Base-by-base conservation (phyloP, 2,113 vertebrate species). In the Ibidorhyncha struthersii region DNA sequence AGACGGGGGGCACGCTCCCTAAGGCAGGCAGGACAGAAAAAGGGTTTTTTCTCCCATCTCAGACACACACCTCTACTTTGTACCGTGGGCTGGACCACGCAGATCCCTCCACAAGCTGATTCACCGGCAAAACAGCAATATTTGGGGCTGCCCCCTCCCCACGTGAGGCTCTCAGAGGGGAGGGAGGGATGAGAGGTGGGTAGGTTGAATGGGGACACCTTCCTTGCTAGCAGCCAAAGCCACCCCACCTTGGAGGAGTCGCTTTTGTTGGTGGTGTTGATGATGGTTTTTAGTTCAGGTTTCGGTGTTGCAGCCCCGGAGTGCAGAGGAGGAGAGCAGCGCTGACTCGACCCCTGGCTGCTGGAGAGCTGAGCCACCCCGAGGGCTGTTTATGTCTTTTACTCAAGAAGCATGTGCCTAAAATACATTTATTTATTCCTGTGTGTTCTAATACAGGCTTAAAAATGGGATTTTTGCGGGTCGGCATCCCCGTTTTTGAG, bases 1-100 rank as follows among this genome's bases (percentile, higher is more conserved):
- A 77, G 20, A 4, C 0, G 1, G 20, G 20, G 9, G 15, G 4
- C 10, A 32, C 1, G 0, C 2, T 41, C 21, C 26, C 25, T 36
- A 32, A 43, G 16, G 1, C 1, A 27, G 21, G 6, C 22, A 29
- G 50, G 32, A 34, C 41, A 38, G 22, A 32, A 56, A 36, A 50
- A 56, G 30, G 13, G 2, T 0, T 1, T 65, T 55, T 69, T 55
- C 8, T 18, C 9, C 40, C 4, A 4, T 23, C 5, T 8, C 21
- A 32, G 45, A 26, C 47, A 56, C 22, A 34, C 4, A 8, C 4
- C 9, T 36, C 47, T 7, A 10, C 32, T 82, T 29, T 34, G 32
- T 34, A 29, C 26, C 56, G 7, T 1, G 2, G 38, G 18, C 26
- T 61, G n/a, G 47, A 27, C 62, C 0, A 1, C 56, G 13, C 5